Evolutionary conservation across 2,888 invertebrate genomes (phyloP).

Genomic region (Eretmocerus hayati): DNA sequence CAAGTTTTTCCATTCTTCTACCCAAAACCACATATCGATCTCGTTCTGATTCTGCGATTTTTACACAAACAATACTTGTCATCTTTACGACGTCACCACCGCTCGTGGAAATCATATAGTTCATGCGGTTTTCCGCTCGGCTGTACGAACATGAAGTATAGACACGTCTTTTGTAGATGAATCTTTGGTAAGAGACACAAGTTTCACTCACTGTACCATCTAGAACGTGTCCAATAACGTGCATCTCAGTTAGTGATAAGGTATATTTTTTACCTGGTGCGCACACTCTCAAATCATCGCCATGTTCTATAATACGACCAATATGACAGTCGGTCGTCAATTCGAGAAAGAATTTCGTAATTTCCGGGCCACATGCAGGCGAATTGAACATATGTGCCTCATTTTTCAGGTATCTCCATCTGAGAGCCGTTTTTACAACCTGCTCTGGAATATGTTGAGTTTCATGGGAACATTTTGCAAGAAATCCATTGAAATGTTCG

Average conservation of each 20-base stretch:
- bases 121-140: too few relatives aligned
- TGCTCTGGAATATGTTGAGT: conserved; percentile 13
- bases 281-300: not conserved
- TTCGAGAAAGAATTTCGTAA: not conserved
- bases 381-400: not conserved
- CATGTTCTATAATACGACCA: not conserved
- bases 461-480: conserved; percentile 7
- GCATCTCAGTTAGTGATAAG: not conserved
- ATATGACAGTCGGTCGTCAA: conserved; percentile 1
- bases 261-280: too few relatives aligned
- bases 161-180: conserved; percentile 2
- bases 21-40: not conserved
- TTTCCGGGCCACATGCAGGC: not conserved
- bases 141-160: too few relatives aligned
- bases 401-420: conserved; percentile 2
- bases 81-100: not conserved
- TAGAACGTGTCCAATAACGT: not conserved
- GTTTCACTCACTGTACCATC: not conserved
- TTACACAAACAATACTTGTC: not conserved
- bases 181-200: not conserved
- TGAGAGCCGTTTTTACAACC: conserved; percentile 2
- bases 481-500: conserved; percentile 15
- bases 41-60: not conserved
- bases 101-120: not conserved
- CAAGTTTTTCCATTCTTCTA: not conserved